Base-by-base conservation (phyloP, 1,140 invertebrate genomes). In the Drosophila bifasciata region DNA sequence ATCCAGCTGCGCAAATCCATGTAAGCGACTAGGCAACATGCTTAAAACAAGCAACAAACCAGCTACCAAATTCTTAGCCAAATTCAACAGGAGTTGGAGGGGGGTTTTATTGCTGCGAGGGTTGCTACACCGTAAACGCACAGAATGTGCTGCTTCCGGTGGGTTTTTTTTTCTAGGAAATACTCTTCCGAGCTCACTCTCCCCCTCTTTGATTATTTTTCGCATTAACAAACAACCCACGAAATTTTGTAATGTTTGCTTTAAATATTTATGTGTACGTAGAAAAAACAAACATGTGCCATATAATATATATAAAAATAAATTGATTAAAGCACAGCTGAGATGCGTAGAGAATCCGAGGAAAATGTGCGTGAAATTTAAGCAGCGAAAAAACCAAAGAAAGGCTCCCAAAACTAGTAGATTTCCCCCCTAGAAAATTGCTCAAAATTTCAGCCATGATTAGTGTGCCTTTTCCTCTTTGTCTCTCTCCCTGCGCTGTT, bases 261-360 rank as follows among this genome's bases (percentile, higher is more conserved):
- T 69, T 6, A 69, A 69, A 64, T 55, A 69, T 69, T 64, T 16
- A 70, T 60, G 25, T 6, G 36, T 28, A n/a, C n/a, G 17, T 21
- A 21, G 3, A 21, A 21, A 23, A 13, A 11, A 16, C 9, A 41
- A 25, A 7, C 32, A 36, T 23, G 15, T 39, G 40, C 40, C 25
- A 40, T 32, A 72, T 32, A 72, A 73, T 23, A 23, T 45, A 21
- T 25, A 23, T 15, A 51, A 21, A 6, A 16, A 63, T 73, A 63
- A 72, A 72, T 70, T 64, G 67, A 66, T 70, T 64, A 40, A 50
- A 44, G 60, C 45, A 23, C 51, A 63, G 58, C 57, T 61, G 48
- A 43, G 41, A 53, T 9, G 8, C 5, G 5, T 17, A 21, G 7
- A 28, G 23, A 43, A 23, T 25, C 25, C 21, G 23, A 11, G 3